These are phyloP conservation scores for Bombycilla garrulus DNA, from an alignment of 2,113 vertebrate genomes.

Conservation along the genomic window DNA sequence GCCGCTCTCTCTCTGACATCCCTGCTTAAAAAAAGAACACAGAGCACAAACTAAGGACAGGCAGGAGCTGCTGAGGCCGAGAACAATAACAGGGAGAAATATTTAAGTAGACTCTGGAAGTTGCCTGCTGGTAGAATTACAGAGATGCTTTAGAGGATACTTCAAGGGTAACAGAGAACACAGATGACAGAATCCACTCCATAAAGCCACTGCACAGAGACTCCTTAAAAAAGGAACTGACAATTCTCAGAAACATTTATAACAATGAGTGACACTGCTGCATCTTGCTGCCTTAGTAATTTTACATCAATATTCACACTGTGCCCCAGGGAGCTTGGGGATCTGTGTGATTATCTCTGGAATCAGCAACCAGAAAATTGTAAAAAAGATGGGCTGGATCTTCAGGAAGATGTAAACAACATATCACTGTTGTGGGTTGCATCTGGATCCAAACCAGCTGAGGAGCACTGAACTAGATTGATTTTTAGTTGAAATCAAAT, in stretches of 20 bases:
- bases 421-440: neutral
- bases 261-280: neutral
- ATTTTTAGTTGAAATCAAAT: neutral
- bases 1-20: slow-evolving; percentile 85
- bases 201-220: neutral
- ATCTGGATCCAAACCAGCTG: neutral
- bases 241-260: neutral
- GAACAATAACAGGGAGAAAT: neutral
- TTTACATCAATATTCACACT: neutral
- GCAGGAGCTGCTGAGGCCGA: neutral
- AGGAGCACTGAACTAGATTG: neutral
- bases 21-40: slow-evolving; percentile 63
- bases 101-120: neutral
- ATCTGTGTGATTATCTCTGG: neutral
- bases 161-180: neutral
- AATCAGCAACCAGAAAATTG: neutral
- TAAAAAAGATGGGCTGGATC: neutral
- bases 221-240: neutral
- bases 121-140: slow-evolving; percentile 2
- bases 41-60: neutral
- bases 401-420: neutral
- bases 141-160: neutral
- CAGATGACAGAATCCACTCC: neutral
- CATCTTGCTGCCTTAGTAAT: neutral
- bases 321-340: neutral